phyloP scores from a whole-genome alignment of 2,113 vertebrate genomes.

The Mesoclemmys tuberculata region DNA sequence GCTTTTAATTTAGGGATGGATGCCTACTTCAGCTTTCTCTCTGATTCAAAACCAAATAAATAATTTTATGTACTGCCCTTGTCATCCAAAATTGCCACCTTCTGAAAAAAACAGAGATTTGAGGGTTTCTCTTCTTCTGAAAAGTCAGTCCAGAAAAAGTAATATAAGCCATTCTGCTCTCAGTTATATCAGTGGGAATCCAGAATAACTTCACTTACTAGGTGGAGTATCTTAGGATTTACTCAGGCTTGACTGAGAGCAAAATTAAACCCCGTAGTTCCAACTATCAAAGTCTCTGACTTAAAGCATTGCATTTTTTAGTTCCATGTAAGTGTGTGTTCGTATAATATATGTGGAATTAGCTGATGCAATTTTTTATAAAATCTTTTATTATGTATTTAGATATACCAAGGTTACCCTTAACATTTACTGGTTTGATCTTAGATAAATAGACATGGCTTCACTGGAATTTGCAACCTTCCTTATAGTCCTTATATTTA shows the following conservation, averaged over 20 bases:
- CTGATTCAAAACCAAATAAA: background rate
- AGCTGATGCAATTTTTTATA: background rate
- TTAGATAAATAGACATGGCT: background rate
- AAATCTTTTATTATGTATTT: background rate
- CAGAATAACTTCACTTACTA: too few species aligned
- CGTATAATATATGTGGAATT: background rate
- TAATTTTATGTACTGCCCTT: background rate
- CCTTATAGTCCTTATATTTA: background rate
- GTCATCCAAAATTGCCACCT: background rate
- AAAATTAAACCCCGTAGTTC: background rate
- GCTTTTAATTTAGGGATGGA: background rate
- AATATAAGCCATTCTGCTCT: background rate
- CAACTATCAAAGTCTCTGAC: background rate
- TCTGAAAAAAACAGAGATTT: background rate
- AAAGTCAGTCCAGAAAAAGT: background rate
- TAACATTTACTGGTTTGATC: background rate
- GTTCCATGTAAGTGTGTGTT: accelerated
- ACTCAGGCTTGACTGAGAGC: background rate
- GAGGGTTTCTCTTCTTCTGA: background rate
- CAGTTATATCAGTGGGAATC: background rate
- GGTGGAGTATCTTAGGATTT: too few species aligned
- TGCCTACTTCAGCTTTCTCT: background rate
- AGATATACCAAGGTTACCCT: background rate
- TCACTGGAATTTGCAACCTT: background rate
- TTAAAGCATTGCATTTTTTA: background rate